phyloP scores from a whole-genome alignment of 2,797 vertebrate species.

The Rhinogobio ventralis region DNA sequence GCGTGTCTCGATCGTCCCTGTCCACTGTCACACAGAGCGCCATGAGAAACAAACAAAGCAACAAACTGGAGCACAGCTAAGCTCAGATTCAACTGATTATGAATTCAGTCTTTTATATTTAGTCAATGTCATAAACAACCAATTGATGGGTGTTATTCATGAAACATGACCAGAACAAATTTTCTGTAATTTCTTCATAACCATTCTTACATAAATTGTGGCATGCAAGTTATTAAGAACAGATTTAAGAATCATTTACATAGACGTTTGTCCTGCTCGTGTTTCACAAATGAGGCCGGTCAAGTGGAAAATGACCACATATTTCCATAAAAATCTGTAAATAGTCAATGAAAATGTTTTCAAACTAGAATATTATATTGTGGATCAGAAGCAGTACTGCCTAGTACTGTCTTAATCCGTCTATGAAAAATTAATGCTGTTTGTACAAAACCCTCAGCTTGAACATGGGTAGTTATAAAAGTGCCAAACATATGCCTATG shows the following conservation, averaged over 20 bases:
- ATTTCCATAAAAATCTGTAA: background rate
- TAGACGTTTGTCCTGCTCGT: background rate
- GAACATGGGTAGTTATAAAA: conserved; percentile 7
- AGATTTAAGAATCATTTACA: background rate
- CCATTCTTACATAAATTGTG: background rate
- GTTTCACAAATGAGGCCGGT: background rate
- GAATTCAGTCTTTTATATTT: background rate
- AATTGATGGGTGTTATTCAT: background rate
- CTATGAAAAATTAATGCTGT: background rate
- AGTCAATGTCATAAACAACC: background rate
- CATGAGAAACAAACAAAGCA: conserved; percentile 76
- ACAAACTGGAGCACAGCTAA: conserved; percentile 79
- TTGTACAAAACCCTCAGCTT: background rate
- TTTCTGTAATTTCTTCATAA: background rate
- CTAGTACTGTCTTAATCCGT: background rate
- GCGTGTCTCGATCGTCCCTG: conserved; percentile 80
- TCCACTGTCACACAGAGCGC: conserved; percentile 81
- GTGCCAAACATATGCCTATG: conserved; percentile 32
- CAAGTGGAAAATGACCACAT: background rate
- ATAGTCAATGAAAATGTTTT: background rate
- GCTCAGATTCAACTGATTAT: background rate
- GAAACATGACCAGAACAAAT: background rate
- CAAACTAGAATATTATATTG: background rate
- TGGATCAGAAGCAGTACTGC: background rate
- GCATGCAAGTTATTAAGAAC: background rate